Evolutionary conservation across 2,888 invertebrate species (phyloP).

Genomic region (Balanococcus diminutus): DNA sequence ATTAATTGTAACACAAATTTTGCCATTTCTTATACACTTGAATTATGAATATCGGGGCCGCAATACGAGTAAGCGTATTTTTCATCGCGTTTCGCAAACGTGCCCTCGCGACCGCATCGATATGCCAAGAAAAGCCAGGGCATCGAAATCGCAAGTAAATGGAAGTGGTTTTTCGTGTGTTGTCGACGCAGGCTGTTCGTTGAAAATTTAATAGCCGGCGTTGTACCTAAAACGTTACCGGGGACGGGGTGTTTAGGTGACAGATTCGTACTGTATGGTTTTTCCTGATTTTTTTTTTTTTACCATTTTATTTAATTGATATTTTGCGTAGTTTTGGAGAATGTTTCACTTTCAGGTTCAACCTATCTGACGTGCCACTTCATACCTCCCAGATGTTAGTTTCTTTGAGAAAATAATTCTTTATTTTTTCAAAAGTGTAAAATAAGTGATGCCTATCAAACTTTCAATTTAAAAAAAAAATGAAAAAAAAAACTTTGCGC

Average conservation of each 20-base stretch:
- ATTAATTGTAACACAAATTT: conserved; percentile 33
- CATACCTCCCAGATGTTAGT: no score
- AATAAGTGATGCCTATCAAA: no score
- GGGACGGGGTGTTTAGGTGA: background rate
- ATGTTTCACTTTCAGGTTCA: no score
- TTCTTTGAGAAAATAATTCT: no score
- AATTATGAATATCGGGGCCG: conserved; percentile 35
- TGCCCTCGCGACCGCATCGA: background rate
- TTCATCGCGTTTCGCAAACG: background rate
- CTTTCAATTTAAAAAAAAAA: no score
- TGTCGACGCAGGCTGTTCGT: background rate
- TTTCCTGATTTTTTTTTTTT: background rate
- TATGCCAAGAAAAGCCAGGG: background rate
- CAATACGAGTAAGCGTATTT: background rate
- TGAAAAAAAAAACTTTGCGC: no score
- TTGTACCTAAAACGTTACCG: background rate
- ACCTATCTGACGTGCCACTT: no score
- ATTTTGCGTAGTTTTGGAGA: background rate
- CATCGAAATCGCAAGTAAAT: background rate
- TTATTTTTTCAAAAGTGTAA: no score
- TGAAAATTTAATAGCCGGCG: background rate
- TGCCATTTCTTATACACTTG: conserved; percentile 16
- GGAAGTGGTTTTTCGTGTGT: background rate
- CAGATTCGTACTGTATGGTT: background rate
- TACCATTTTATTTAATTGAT: background rate